Evolutionary conservation across 2,113 vertebrate genomes (phyloP).

Genomic region (Ptyas mucosa): DNA sequence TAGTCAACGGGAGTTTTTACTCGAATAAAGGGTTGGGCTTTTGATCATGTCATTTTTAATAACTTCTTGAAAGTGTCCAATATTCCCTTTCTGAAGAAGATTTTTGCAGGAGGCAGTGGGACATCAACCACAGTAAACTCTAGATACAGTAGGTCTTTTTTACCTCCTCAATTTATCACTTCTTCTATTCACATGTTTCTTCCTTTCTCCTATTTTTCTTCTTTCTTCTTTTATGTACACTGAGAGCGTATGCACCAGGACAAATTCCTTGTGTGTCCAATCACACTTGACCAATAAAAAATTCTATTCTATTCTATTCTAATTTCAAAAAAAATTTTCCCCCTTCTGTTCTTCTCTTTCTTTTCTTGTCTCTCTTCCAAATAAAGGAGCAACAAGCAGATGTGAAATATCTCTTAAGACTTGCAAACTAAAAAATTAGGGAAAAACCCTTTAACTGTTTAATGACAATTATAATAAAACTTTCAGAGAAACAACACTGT

Average conservation of each 20-base stretch:
- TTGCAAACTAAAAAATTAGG: background rate
- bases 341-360: background rate
- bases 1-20: background rate
- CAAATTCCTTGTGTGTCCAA: too few relatives aligned
- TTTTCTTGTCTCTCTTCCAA: background rate
- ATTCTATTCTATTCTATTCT: too few relatives aligned
- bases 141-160: background rate
- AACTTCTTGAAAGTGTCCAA: background rate
- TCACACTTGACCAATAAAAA: too few relatives aligned
- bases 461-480: background rate
- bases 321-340: background rate
- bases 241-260: too few relatives aligned
- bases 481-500: background rate
- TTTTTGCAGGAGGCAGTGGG: background rate
- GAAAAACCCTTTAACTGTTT: background rate
- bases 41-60: background rate
- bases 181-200: background rate
- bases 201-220: background rate
- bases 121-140: background rate
- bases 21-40: background rate
- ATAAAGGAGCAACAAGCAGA: background rate
- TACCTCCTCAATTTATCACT: background rate
- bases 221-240: background rate
- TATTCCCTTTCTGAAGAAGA: background rate
- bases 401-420: background rate